phyloP scores from a whole-genome alignment of 2,797 vertebrate genomes.

The Smutsia temminckii region DNA sequence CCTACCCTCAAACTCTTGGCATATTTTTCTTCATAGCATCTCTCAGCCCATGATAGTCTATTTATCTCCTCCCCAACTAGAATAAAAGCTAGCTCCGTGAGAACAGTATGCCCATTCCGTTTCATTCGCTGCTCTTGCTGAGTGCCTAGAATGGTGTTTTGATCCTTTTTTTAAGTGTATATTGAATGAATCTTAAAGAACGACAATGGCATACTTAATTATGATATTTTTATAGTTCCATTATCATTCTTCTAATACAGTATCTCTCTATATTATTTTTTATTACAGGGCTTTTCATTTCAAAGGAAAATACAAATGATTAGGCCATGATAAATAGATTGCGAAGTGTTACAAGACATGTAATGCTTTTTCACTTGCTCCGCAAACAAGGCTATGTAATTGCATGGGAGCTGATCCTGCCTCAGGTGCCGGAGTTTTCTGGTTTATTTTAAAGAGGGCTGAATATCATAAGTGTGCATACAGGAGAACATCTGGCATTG shows the following conservation, averaged over 20 bases:
- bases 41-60: not conserved
- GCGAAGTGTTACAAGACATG: constrained; percentile 54
- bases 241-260: constrained; percentile 10
- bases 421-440: not conserved
- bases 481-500: not conserved
- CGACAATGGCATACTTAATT: constrained; percentile 31
- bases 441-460: constrained; percentile 20
- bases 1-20: not conserved
- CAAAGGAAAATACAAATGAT: constrained; percentile 55
- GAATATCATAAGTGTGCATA: not conserved
- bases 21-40: not conserved
- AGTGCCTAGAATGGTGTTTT: not conserved
- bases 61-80: not conserved
- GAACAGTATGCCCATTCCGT: not conserved
- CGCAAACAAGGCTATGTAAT: constrained; percentile 6
- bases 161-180: not conserved
- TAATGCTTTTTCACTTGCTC: constrained; percentile 69
- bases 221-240: constrained; percentile 15
- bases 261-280: constrained; percentile 3
- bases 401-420: not conserved
- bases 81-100: not conserved
- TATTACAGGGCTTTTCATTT: constrained; percentile 58
- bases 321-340: constrained; percentile 45
- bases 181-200: constrained; percentile 49
- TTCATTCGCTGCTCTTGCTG: not conserved